Conservation (phyloP, 2,113 vertebrate genomes). For the Triplophysa tibetana region DNA sequence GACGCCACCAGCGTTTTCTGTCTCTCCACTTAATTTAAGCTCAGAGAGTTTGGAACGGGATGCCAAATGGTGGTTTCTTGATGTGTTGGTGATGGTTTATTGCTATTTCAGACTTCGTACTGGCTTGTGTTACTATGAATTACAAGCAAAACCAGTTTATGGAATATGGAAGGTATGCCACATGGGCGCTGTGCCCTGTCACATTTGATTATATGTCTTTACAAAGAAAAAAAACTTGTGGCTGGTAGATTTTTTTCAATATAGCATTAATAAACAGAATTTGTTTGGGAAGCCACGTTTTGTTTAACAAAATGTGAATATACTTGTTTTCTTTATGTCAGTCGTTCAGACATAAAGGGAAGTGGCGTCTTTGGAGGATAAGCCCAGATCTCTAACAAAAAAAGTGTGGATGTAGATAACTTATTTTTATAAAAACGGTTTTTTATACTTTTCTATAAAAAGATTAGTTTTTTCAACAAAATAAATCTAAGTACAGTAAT, state of each 20-base stretch:
- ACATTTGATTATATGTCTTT: not conserved
- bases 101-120: not conserved
- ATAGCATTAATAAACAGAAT: not conserved
- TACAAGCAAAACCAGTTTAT: conserved; percentile 1
- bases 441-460: too few relatives aligned
- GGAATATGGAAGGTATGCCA: not conserved
- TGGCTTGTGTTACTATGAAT: not conserved
- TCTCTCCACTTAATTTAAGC: not conserved
- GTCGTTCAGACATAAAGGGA: too few relatives aligned
- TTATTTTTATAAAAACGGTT: too few relatives aligned
- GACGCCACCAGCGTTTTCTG: not conserved
- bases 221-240: not conserved
- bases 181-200: not conserved
- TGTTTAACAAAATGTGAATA: too few relatives aligned
- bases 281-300: too few relatives aligned
- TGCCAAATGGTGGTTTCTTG: conserved; percentile 15
- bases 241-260: not conserved
- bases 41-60: not conserved
- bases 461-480: not conserved
- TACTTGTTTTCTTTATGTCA: too few relatives aligned
- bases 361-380: not conserved
- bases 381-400: not conserved
- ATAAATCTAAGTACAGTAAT: not conserved
- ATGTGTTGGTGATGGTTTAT: not conserved
- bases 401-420: too few relatives aligned